Evolutionary conservation across 2,888 invertebrate species (phyloP).

Genomic region (Chaetogeoica ovagalla): DNA sequence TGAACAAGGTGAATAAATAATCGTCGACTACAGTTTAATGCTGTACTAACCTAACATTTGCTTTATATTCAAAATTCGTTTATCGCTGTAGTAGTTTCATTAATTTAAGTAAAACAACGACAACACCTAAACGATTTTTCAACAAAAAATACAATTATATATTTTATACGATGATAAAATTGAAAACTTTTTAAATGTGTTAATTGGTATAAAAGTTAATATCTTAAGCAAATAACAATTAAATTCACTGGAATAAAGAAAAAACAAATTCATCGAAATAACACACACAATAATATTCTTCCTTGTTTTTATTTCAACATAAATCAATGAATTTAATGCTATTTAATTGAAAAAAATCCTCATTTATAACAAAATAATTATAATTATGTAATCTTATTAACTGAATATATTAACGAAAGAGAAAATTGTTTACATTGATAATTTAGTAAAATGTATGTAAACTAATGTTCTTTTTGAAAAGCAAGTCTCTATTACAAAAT

Average conservation of each 20-base stretch:
- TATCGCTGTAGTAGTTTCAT: conserved; percentile 6
- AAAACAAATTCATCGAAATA: too few relatives aligned
- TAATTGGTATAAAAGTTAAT: neutral
- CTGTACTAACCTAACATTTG: neutral
- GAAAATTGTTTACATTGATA: too few relatives aligned
- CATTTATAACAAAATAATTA: too few relatives aligned
- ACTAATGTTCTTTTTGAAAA: too few relatives aligned
- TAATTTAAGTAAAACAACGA: conserved; percentile 10
- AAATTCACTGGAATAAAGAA: neutral
- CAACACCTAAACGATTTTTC: neutral
- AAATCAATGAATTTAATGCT: too few relatives aligned
- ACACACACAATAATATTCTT: too few relatives aligned
- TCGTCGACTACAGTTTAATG: conserved; percentile 9
- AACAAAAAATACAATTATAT: neutral
- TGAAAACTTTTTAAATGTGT: neutral
- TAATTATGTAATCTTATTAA: too few relatives aligned
- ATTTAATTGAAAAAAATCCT: too few relatives aligned
- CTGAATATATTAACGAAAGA: too few relatives aligned
- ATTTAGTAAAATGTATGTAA: too few relatives aligned
- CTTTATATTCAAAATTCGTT: conserved; percentile 25
- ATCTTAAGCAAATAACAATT: neutral
- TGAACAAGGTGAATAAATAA: conserved; percentile 24
- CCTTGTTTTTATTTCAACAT: too few relatives aligned
- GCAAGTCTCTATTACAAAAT: too few relatives aligned
- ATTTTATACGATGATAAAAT: neutral